These are phyloP conservation scores for Drosophila cardini DNA, from an alignment of 1,140 invertebrate species.

Conservation along the genomic window DNA sequence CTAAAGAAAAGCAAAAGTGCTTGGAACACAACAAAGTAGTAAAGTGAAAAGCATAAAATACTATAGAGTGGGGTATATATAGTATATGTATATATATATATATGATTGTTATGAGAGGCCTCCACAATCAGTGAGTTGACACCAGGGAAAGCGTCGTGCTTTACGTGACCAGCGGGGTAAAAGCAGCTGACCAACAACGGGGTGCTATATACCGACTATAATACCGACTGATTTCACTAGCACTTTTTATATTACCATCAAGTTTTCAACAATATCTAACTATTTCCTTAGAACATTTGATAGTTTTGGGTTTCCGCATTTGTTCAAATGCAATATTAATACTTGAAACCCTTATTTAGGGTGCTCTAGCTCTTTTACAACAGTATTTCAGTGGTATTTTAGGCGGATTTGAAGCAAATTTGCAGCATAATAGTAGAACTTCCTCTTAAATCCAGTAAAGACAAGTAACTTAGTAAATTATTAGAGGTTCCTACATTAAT, in stretches of 20 bases:
- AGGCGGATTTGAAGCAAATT: too few relatives aligned
- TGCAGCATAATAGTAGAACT: too few relatives aligned
- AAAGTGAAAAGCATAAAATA: constrained; percentile 45
- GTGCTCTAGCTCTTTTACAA: too few relatives aligned
- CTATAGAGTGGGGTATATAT: constrained; percentile 20
- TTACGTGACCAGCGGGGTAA: constrained; percentile 62
- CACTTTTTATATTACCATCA: constrained; percentile 1
- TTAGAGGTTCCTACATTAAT: too few relatives aligned
- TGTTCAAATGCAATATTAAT: too few relatives aligned
- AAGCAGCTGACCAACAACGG: constrained; percentile 7
- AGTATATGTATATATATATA: constrained; percentile 6
- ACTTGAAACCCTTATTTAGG: too few relatives aligned
- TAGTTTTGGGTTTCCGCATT: too few relatives aligned
- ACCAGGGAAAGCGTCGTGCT: constrained; percentile 68
- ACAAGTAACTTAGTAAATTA: too few relatives aligned
- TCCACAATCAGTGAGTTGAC: constrained; percentile 36
- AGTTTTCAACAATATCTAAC: constrained; percentile 3
- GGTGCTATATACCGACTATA: too few relatives aligned
- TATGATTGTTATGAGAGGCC: constrained; percentile 47
- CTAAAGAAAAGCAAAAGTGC: constrained; percentile 73
- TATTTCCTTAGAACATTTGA: too few relatives aligned
- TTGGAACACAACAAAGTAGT: constrained; percentile 43
- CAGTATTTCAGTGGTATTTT: not conserved
- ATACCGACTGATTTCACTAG: constrained; percentile 28
- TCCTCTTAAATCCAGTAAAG: too few relatives aligned